phyloP scores from a whole-genome alignment of 2,888 invertebrate species.

The Dicycla oo region DNA sequence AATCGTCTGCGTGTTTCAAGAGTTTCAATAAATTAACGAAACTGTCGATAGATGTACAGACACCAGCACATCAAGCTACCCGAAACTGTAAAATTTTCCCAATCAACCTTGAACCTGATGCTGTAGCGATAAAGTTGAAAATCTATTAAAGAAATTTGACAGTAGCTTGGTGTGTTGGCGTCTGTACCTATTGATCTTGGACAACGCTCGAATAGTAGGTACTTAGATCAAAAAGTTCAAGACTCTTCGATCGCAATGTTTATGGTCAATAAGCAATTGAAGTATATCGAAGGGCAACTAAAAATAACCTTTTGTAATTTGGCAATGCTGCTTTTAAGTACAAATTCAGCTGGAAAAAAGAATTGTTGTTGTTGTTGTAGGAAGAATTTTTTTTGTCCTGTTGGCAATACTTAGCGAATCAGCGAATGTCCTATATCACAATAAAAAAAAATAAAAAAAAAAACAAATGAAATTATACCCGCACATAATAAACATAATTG shows the following conservation, averaged over 20 bases:
- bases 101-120: no score
- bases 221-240: background rate
- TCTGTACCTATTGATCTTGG: slow-evolving; percentile 4
- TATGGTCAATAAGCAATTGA: background rate
- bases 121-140: no score
- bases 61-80: no score
- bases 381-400: no score
- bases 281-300: background rate
- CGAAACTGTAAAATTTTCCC: no score
- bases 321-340: background rate
- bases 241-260: background rate
- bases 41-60: background rate
- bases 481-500: slow-evolving; percentile 37
- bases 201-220: background rate
- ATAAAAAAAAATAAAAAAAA: background rate
- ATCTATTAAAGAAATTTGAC: no score
- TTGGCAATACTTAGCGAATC: background rate
- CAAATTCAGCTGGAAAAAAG: background rate
- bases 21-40: background rate
- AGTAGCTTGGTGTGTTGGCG: no score
- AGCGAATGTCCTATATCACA: background rate
- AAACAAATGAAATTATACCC: slow-evolving; percentile 25
- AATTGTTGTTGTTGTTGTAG: no score
- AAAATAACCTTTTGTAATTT: background rate
- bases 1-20: background rate